Evolutionary conservation across 2,113 vertebrate genomes (phyloP).

Genomic region (Morone chrysops): DNA sequence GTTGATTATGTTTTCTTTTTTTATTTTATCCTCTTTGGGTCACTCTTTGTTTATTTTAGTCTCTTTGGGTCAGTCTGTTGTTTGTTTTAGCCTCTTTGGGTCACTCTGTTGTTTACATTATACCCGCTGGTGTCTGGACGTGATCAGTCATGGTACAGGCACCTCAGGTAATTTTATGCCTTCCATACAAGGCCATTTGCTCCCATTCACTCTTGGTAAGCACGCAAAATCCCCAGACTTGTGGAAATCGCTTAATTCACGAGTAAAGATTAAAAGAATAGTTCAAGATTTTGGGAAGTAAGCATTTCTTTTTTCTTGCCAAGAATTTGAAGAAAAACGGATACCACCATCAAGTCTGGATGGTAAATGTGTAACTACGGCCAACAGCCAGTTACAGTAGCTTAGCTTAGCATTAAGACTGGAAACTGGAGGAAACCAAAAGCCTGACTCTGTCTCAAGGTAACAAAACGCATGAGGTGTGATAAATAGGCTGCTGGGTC

Average conservation of each 20-base stretch:
- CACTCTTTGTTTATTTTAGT: no score
- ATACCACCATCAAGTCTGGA: background rate
- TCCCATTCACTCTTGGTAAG: no score
- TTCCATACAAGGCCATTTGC: no score
- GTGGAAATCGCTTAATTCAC: background rate
- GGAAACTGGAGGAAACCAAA: no score
- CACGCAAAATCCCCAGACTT: no score
- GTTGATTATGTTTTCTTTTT: background rate
- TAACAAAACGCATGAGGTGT: background rate
- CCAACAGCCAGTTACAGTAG: no score
- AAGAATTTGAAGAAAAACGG: background rate
- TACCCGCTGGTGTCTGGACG: background rate
- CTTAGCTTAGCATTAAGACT: background rate
- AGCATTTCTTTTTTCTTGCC: background rate
- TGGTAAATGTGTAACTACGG: background rate
- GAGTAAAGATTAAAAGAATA: background rate
- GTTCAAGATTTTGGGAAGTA: background rate
- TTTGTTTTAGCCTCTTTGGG: no score
- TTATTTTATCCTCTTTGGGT: no score
- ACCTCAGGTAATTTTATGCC: no score
- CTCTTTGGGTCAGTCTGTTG: no score
- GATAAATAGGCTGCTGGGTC: no score
- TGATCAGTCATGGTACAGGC: background rate
- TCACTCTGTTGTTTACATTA: background rate
- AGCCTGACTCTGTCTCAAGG: no score